Evolutionary conservation across 2,888 invertebrate species (phyloP), one percentile per base, ranked within the genome.

Genomic region (Morpho deidamia): DNA sequence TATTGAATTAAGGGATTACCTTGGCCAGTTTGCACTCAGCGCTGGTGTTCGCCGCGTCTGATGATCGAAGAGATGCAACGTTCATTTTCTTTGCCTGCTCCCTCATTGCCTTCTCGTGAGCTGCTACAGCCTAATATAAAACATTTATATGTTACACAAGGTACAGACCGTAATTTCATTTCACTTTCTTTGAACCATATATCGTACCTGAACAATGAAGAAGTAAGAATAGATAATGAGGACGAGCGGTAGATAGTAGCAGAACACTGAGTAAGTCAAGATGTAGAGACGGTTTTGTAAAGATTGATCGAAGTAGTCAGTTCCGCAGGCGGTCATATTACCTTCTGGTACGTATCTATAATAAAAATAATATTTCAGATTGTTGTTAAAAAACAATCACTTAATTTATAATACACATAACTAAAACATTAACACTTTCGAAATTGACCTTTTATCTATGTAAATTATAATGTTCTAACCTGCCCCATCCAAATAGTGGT

Each of bases 1-100:
- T 5, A 32, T 33, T 7, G 9, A 12, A 12, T 42, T 23, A 5
- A 5, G 23, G 23, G 4, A 7, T 10, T 23, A 92, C 93, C 91
- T 96, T 96, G 53, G 96, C 96, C 66, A 96, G 83, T 91, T 96
- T 96, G 79, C 94, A 95, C 83, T 96, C 96, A 8, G 96, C 95
- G 70, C 95, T 96, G 46, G 95, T 94, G 68, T 93, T 93, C 10
- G 93, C 91, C 63, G 93, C 92, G 72, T 96, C 95, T 33, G 94
- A 92, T 37, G 95, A 95, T 74, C 96, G 91, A 52, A 97, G 91
- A 38, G 96, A 96, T 59, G 96, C 95, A 7, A 97, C 97, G 80
- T 97, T 97, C 97, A 97, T 97, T 85, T 97, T 97, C 83, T 96
- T 96, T 51, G 97, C 97, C 83, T 97, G 96, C 78, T 96, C 96